These are phyloP conservation scores for Nomia melanderi DNA, from an alignment of 1,140 invertebrate genomes.

Conservation along the genomic window DNA sequence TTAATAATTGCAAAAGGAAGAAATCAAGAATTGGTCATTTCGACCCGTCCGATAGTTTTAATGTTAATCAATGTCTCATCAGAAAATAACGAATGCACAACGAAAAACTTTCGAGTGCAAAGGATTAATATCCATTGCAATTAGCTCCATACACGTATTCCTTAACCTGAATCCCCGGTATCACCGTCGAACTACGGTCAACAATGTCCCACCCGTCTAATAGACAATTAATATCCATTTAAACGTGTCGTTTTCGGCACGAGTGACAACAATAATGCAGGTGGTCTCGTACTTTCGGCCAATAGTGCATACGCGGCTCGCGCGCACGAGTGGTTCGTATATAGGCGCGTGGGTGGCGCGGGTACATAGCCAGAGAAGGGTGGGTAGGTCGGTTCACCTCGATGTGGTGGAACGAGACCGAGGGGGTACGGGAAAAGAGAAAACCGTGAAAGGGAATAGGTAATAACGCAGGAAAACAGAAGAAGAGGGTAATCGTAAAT, in stretches of 20 bases:
- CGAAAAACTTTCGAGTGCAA: too few relatives aligned
- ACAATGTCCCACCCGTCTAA: background rate
- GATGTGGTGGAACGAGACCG: background rate
- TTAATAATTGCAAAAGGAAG: too few relatives aligned
- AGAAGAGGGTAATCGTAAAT: constrained; percentile 6
- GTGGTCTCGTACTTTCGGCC: background rate
- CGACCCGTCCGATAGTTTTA: too few relatives aligned
- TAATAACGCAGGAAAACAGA: constrained; percentile 18
- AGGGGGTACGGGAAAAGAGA: background rate
- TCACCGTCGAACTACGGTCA: too few relatives aligned
- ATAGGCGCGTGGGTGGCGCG: constrained; percentile 13
- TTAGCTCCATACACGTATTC: too few relatives aligned
- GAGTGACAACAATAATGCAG: background rate
- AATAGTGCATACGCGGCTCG: background rate
- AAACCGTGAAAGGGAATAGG: constrained; percentile 40
- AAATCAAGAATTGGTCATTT: too few relatives aligned
- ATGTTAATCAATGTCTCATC: too few relatives aligned
- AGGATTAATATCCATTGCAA: too few relatives aligned
- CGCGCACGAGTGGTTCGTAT: background rate
- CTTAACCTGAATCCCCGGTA: too few relatives aligned
- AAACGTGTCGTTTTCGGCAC: background rate
- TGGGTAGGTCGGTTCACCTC: constrained; percentile 36
- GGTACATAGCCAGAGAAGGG: constrained; percentile 4
- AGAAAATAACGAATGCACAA: too few relatives aligned
- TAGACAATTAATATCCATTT: too few relatives aligned